These are phyloP conservation scores for Callopanchax toddi DNA, from an alignment of 2,113 vertebrate genomes.

Conservation along the genomic window DNA sequence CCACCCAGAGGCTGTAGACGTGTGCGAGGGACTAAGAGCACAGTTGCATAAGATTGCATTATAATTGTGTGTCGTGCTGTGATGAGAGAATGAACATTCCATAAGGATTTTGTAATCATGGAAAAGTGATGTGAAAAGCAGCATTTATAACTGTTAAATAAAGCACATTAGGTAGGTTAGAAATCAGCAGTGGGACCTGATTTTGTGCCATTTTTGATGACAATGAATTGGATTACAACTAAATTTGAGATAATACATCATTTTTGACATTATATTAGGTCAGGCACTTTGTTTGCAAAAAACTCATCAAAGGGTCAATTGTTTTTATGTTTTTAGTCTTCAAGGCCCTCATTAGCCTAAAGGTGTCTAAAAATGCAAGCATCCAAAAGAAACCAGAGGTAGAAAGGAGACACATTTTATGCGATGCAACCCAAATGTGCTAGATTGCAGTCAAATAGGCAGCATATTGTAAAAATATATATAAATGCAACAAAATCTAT, in stretches of 20 bases:
- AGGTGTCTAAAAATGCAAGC: conserved; percentile 11
- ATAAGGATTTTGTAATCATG: conserved; percentile 12
- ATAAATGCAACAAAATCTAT: conserved; percentile 2
- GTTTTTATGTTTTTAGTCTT: not conserved
- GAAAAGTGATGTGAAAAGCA: conserved; percentile 3
- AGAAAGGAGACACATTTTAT: conserved; percentile 20
- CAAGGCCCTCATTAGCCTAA: not conserved
- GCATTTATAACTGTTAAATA: not conserved
- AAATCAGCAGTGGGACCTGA: not conserved
- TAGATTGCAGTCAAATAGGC: not conserved
- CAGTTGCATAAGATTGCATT: conserved; percentile 44
- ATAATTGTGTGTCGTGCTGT: conserved; percentile 33
- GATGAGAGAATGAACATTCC: conserved; percentile 30
- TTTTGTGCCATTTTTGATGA: not conserved
- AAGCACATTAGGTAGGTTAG: conserved; percentile 1
- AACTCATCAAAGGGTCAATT: not conserved
- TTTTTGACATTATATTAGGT: not conserved
- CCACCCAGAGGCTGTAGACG: conserved; percentile 19
- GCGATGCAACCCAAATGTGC: conserved; percentile 28
- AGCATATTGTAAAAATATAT: conserved; percentile 6
- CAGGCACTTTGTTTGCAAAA: not conserved
- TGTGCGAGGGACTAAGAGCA: conserved; percentile 34
- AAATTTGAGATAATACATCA: not conserved
- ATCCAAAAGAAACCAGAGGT: conserved; percentile 43
- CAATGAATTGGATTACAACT: not conserved